Percentiles rank a stretch among this genome's conserved stretches.
Evolutionary conservation across 2,888 invertebrate species (phyloP).

Genomic region (Allygus modestus): DNA sequence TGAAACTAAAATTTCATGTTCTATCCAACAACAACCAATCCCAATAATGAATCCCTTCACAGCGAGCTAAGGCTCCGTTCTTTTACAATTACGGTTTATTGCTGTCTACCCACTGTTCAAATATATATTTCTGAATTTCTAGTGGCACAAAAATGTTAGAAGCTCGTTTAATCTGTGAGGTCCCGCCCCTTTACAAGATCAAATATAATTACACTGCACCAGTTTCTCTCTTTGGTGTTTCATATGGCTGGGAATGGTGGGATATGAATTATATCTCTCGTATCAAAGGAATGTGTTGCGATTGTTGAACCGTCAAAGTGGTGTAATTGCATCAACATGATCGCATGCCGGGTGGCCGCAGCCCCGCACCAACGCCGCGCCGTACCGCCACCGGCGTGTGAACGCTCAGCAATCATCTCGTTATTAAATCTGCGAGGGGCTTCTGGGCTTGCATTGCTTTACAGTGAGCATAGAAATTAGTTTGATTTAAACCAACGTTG

Average conservation of each 20-base stretch:
- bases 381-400: background rate
- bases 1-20: too few relatives aligned
- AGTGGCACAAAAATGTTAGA: too few relatives aligned
- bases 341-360: background rate
- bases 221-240: background rate
- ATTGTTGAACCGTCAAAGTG: background rate
- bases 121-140: too few relatives aligned
- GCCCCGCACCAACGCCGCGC: background rate
- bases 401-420: background rate
- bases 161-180: too few relatives aligned
- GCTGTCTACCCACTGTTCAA: too few relatives aligned
- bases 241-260: background rate
- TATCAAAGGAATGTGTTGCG: background rate
- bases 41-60: too few relatives aligned
- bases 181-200: background rate
- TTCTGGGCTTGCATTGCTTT: background rate
- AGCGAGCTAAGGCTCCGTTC: too few relatives aligned
- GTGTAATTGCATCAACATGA: constrained; percentile 8
- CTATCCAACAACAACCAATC: too few relatives aligned
- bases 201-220: background rate
- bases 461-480: background rate
- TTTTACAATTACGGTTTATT: too few relatives aligned
- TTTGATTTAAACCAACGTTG: background rate
- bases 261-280: background rate
- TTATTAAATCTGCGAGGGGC: constrained; percentile 24